Percentiles rank a stretch among this genome's conserved stretches.
Conservation (phyloP, 2,888 invertebrate species). For the Aspidiotus destructor region DNA sequence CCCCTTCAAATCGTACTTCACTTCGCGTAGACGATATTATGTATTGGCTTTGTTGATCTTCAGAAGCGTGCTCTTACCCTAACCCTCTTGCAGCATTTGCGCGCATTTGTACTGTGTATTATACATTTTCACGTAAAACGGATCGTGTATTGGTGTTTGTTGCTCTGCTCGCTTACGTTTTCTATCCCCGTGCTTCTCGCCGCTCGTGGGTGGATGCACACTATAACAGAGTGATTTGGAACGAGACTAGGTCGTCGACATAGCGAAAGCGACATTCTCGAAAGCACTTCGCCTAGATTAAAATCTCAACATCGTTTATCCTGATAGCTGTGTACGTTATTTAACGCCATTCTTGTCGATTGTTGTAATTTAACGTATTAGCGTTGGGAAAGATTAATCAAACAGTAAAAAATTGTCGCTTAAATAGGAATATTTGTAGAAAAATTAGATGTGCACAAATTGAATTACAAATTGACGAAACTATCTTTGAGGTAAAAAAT, state of each 20-base stretch:
- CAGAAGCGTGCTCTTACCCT: constrained; percentile 4
- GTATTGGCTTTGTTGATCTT: constrained; percentile 4
- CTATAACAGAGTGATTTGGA: background rate
- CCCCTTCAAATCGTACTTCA: background rate
- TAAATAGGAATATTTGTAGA: too few relatives aligned
- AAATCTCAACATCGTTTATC: background rate
- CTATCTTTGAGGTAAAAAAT: too few relatives aligned
- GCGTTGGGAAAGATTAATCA: too few relatives aligned
- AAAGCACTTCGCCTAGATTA: background rate
- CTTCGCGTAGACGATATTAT: constrained; percentile 2
- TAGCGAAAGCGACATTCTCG: background rate
- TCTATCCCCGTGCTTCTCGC: background rate
- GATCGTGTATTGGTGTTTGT: background rate
- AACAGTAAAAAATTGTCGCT: too few relatives aligned
- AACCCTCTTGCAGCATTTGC: constrained; percentile 1
- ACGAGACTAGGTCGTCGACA: background rate
- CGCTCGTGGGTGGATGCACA: background rate
- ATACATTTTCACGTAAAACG: background rate
- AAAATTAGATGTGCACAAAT: too few relatives aligned
- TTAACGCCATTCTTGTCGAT: background rate
- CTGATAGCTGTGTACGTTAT: background rate
- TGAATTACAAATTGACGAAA: too few relatives aligned
- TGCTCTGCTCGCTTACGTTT: background rate
- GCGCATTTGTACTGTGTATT: background rate
- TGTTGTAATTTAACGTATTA: background rate